A percentile compares a stretch with the other conserved stretches of the same genome.
phyloP scores from a whole-genome alignment of 2,797 vertebrate genomes.

The Megalops cyprinoides region DNA sequence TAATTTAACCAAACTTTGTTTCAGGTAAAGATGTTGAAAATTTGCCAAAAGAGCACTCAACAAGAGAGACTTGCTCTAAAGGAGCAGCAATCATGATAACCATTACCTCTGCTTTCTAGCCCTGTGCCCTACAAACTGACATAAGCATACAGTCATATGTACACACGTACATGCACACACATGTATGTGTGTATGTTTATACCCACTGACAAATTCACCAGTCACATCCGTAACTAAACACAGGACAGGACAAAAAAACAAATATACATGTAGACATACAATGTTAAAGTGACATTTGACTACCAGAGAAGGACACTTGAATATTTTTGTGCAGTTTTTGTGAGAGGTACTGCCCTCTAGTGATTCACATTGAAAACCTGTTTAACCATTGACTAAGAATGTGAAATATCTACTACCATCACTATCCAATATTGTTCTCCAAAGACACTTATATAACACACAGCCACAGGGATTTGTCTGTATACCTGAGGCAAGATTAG shows the following conservation, averaged over 20 bases:
- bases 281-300: too few species aligned
- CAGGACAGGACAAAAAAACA: too few species aligned
- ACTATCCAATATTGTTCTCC: not conserved
- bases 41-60: too few species aligned
- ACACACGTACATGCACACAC: slow-evolving; percentile 8
- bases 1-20: too few species aligned
- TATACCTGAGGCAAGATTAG: not conserved
- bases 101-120: too few species aligned
- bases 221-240: too few species aligned
- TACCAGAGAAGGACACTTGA: not conserved
- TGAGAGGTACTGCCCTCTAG: slow-evolving; percentile 17
- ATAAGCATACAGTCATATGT: not conserved
- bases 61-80: too few species aligned
- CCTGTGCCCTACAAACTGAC: not conserved
- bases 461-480: not conserved
- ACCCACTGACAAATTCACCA: too few species aligned
- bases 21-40: too few species aligned
- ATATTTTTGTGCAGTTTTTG: not conserved
- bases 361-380: not conserved
- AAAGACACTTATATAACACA: not conserved
- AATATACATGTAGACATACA: too few species aligned
- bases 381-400: not conserved
- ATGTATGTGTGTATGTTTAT: not conserved
- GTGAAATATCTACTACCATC: not conserved
- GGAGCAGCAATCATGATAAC: too few species aligned